These are phyloP conservation scores for Cenopis cana DNA, from an alignment of 2,888 invertebrate genomes.

Conservation along the genomic window DNA sequence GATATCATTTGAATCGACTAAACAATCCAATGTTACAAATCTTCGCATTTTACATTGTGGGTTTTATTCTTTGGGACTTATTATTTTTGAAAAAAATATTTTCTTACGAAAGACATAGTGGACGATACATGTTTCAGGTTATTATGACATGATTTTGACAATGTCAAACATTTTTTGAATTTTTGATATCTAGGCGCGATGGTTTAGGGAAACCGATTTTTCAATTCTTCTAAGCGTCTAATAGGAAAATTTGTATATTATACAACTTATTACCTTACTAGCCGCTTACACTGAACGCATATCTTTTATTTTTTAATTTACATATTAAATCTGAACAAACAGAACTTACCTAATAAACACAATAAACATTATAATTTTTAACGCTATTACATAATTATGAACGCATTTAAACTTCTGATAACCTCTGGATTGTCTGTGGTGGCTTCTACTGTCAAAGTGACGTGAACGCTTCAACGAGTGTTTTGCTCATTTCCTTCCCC, in stretches of 20 bases:
- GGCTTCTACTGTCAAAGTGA: slow-evolving; percentile 49
- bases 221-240: not conserved
- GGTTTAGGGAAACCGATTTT: not conserved
- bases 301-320: too few relatives aligned
- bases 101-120: not conserved
- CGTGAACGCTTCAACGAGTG: slow-evolving; percentile 46
- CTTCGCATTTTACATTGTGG: slow-evolving; percentile 71
- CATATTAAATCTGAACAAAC: too few relatives aligned
- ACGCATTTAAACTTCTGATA: slow-evolving; percentile 10
- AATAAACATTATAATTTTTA: too few relatives aligned
- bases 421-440: slow-evolving; percentile 12
- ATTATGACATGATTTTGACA: slow-evolving; percentile 18
- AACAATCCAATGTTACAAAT: slow-evolving; percentile 66
- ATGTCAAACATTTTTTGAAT: not conserved
- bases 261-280: not conserved
- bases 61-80: slow-evolving; percentile 43
- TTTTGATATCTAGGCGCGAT: not conserved
- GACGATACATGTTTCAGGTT: not conserved
- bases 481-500: slow-evolving; percentile 60
- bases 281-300: not conserved
- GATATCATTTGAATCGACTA: slow-evolving; percentile 63
- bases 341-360: too few relatives aligned
- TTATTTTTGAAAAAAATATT: slow-evolving; percentile 11
- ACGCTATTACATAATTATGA: too few relatives aligned
- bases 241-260: not conserved